Evolutionary conservation across 2,888 invertebrate genomes (phyloP).

Genomic region (Drosophila subsilvestris): DNA sequence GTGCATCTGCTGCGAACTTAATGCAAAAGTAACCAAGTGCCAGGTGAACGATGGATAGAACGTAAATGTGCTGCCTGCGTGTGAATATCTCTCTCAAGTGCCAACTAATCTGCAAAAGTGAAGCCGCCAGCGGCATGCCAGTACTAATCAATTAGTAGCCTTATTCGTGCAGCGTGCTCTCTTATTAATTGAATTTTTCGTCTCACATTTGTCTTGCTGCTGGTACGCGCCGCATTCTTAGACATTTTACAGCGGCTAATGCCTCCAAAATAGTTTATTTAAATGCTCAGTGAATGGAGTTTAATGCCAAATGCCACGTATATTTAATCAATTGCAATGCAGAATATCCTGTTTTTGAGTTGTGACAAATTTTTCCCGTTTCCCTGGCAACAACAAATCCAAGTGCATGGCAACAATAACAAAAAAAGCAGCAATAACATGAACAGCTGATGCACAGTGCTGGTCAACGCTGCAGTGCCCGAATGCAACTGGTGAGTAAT

Average conservation of each 20-base stretch:
- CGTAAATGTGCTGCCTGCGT: not conserved
- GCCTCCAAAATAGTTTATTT: not conserved
- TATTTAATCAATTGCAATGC: constrained; percentile 70
- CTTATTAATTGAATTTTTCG: not conserved
- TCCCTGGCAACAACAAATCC: constrained; percentile 52
- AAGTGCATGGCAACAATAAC: constrained; percentile 61
- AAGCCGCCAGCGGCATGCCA: constrained; percentile 6
- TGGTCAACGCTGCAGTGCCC: constrained; percentile 1
- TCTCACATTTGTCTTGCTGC: constrained; percentile 59
- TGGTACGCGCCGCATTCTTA: constrained; percentile 49
- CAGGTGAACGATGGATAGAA: constrained; percentile 6
- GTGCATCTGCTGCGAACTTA: not conserved
- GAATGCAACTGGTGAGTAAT: constrained; percentile 25
- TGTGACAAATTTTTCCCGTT: constrained; percentile 58
- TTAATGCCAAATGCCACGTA: constrained; percentile 13
- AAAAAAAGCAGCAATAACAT: constrained; percentile 31
- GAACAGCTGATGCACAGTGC: constrained; percentile 55
- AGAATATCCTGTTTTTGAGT: constrained; percentile 43
- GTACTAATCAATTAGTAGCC: constrained; percentile 20
- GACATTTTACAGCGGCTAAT: constrained; percentile 49
- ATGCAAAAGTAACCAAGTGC: not conserved
- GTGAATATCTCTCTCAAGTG: constrained; percentile 6
- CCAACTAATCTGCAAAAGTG: constrained; percentile 8
- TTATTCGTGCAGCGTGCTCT: not conserved
- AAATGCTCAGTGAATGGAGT: not conserved